Evolutionary conservation across 2,113 vertebrate species (phyloP).

Genomic region (Labrus mixtus): DNA sequence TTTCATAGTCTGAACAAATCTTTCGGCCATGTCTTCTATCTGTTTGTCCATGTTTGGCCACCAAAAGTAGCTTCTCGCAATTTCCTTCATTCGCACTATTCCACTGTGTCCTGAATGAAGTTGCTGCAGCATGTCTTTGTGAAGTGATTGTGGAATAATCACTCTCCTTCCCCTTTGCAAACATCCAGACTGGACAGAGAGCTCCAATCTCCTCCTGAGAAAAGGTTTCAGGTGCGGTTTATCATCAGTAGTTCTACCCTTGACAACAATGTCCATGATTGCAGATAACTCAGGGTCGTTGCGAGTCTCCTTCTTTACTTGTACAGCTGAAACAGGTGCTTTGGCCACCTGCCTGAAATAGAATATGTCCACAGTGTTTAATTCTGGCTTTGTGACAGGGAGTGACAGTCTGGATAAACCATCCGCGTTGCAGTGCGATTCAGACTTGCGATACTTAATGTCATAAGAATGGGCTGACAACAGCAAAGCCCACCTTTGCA

Average conservation of each 20-base stretch:
- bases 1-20: slow-evolving; percentile 8
- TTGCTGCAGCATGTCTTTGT: background rate
- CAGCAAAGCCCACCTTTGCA: no score
- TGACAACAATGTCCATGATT: no score
- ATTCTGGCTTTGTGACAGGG: no score
- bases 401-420: no score
- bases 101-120: slow-evolving; percentile 8
- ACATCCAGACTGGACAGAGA: slow-evolving; percentile 12
- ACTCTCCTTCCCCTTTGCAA: background rate
- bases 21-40: background rate
- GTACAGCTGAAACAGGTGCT: no score
- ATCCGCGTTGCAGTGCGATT: no score
- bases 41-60: slow-evolving; percentile 21
- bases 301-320: no score
- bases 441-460: no score
- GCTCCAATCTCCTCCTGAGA: background rate
- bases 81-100: slow-evolving; percentile 8
- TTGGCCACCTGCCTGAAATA: no score
- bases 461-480: no score
- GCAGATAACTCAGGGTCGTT: no score
- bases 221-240: background rate
- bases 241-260: background rate
- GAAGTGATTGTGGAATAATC: background rate
- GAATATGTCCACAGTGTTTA: no score
- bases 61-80: slow-evolving; percentile 19